Percentiles rank a stretch among this genome's conserved stretches.
phyloP scores from a whole-genome alignment of 1,140 invertebrate genomes.

The Scaptomyza graminum region DNA sequence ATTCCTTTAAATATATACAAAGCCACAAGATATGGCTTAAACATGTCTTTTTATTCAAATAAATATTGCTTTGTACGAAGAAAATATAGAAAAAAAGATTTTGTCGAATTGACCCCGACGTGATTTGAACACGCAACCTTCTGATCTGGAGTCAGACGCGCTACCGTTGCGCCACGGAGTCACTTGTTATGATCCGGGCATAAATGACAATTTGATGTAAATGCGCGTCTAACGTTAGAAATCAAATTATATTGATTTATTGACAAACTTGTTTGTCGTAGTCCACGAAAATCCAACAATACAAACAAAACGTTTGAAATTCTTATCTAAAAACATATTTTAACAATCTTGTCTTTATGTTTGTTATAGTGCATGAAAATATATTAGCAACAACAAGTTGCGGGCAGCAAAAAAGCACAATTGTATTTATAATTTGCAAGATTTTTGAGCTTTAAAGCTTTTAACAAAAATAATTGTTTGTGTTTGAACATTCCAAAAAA shows the following conservation, averaged over 20 bases:
- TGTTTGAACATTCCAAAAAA: background rate
- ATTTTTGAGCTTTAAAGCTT: slow-evolving; percentile 13
- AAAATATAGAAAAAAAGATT: background rate
- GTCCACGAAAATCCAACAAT: background rate
- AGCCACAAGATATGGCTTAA: no score
- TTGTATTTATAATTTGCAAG: background rate
- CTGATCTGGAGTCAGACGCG: slow-evolving; percentile 99
- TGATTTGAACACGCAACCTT: slow-evolving; percentile 99
- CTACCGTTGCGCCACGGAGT: slow-evolving; percentile 98
- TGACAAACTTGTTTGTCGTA: slow-evolving; percentile 20
- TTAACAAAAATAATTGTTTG: background rate
- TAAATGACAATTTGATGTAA: slow-evolving; percentile 18
- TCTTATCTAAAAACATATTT: background rate
- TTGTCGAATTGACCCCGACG: slow-evolving; percentile 91
- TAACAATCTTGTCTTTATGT: background rate
- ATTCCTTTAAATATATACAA: no score
- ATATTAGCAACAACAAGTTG: slow-evolving; percentile 1
- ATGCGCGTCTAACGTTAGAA: slow-evolving; percentile 10
- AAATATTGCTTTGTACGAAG: no score
- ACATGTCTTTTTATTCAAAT: no score
- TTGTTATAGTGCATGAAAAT: background rate
- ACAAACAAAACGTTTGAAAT: background rate
- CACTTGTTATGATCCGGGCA: slow-evolving; percentile 55
- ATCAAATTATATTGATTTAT: slow-evolving; percentile 49
- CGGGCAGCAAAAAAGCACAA: background rate